Conservation (phyloP, 1,140 invertebrate genomes). For the Daktulosphaira vitifoliae region DNA sequence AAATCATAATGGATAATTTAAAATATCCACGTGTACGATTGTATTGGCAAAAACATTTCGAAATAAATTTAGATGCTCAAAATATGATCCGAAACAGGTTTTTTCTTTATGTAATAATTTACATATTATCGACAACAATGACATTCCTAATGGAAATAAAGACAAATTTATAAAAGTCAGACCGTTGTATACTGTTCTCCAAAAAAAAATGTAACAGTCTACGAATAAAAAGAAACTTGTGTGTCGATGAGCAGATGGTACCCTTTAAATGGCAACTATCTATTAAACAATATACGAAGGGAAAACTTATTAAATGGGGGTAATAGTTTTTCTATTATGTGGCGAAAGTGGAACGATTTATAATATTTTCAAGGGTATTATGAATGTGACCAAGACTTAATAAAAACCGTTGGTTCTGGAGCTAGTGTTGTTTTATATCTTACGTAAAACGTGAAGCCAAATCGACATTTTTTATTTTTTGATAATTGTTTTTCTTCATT, state of each 20-base stretch:
- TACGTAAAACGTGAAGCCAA: not conserved
- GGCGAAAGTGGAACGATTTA: conserved; percentile 38
- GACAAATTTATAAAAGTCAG: conserved; percentile 36
- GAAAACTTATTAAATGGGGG: not conserved
- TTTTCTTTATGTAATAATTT: conserved; percentile 29
- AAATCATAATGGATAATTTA: conserved; percentile 34
- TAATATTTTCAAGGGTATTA: conserved; percentile 39
- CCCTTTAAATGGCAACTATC: conserved; percentile 39
- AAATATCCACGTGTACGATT: conserved; percentile 33
- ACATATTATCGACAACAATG: conserved; percentile 29
- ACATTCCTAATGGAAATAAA: not conserved
- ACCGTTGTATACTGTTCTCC: conserved; percentile 34
- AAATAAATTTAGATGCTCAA: conserved; percentile 20
- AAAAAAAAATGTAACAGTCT: conserved; percentile 19
- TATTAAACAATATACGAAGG: conserved; percentile 35
- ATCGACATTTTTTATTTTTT: conserved; percentile 35
- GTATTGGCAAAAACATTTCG: conserved; percentile 30
- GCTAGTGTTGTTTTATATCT: not conserved
- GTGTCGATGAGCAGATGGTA: conserved; percentile 41
- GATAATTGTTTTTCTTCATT: too few species aligned
- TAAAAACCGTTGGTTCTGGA: conserved; percentile 28
- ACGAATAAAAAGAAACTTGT: conserved; percentile 35
- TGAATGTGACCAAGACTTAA: conserved; percentile 16
- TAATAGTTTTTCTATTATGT: conserved; percentile 38
- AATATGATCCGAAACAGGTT: conserved; percentile 30